phyloP scores from a whole-genome alignment of 2,113 vertebrate species.

The Lathamus discolor region DNA sequence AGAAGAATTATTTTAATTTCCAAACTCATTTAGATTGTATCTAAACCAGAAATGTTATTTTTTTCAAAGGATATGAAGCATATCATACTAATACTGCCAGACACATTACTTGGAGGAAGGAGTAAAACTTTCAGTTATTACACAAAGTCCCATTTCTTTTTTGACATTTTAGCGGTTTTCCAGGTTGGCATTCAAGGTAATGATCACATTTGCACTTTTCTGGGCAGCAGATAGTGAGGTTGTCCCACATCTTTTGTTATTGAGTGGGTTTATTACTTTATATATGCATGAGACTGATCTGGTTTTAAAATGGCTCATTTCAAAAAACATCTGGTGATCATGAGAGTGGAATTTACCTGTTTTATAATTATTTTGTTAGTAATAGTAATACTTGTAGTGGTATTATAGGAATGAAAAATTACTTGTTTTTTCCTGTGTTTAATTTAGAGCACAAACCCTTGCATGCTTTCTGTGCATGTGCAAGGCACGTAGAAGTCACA shows the following conservation, averaged over 20 bases:
- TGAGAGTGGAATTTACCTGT: neutral
- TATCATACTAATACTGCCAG: neutral
- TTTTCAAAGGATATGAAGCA: constrained; percentile 30
- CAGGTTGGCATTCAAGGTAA: neutral
- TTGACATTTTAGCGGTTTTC: neutral
- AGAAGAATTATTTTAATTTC: constrained; percentile 55
- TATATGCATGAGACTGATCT: neutral
- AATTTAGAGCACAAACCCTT: neutral
- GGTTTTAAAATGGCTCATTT: neutral
- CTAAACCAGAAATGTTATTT: constrained; percentile 40
- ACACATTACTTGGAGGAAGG: neutral
- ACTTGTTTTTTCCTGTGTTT: neutral
- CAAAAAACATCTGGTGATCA: neutral
- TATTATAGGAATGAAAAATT: neutral
- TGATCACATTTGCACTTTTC: neutral
- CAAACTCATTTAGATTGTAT: constrained; percentile 33
- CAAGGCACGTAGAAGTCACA: fast-evolving
- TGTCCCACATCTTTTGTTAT: neutral
- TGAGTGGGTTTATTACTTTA: neutral
- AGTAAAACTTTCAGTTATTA: neutral
- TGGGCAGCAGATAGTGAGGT: neutral
- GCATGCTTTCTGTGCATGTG: fast-evolving
- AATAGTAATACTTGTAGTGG: neutral
- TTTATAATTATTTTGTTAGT: neutral
- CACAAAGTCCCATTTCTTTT: neutral